A percentile compares a stretch with the other conserved stretches of the same genome.
phyloP scores from a whole-genome alignment of 30 jellyfish, hydroid and myxozoan species.

The Sanderia malayensis region DNA sequence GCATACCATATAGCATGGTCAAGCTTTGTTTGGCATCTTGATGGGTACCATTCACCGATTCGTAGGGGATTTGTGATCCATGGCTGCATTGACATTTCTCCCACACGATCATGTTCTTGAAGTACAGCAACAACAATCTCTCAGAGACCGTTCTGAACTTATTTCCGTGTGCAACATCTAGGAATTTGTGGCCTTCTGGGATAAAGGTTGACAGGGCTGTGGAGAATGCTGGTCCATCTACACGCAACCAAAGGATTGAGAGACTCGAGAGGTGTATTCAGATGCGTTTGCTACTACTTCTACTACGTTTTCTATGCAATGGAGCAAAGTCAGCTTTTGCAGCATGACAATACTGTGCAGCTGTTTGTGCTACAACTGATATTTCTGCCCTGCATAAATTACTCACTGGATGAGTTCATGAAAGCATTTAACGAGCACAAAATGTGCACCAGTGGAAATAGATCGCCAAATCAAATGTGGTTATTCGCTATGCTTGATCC shows the following conservation, averaged over 20 bases:
- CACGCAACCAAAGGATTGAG: conserved; percentile 4
- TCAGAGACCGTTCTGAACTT: conserved; percentile 5
- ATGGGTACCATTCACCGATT: neutral
- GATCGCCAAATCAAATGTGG: neutral
- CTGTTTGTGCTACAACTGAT: neutral
- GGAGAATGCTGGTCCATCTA: conserved; percentile 3
- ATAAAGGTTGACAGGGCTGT: conserved; percentile 8
- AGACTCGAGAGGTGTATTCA: neutral
- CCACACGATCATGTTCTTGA: conserved; percentile 13
- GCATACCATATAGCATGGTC: conserved; percentile 12
- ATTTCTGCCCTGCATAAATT: neutral
- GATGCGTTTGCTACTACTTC: conserved; percentile 1
- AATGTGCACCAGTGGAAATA: neutral
- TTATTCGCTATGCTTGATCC: neutral
- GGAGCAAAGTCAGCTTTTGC: conserved; percentile 7
- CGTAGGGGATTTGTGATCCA: conserved; percentile 25
- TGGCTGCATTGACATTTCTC: conserved; percentile 42
- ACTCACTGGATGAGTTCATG: neutral
- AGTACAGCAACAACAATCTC: conserved; percentile 12
- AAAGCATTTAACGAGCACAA: conserved; percentile 2
- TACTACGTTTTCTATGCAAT: neutral
- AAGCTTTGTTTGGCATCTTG: conserved; percentile 13
- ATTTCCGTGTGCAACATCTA: neutral
- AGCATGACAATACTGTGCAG: neutral
- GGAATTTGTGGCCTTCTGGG: neutral